A percentile compares a stretch with the other conserved stretches of the same genome.
Evolutionary conservation across 2,113 vertebrate genomes (phyloP).

Genomic region (Salvelinus namaycush): DNA sequence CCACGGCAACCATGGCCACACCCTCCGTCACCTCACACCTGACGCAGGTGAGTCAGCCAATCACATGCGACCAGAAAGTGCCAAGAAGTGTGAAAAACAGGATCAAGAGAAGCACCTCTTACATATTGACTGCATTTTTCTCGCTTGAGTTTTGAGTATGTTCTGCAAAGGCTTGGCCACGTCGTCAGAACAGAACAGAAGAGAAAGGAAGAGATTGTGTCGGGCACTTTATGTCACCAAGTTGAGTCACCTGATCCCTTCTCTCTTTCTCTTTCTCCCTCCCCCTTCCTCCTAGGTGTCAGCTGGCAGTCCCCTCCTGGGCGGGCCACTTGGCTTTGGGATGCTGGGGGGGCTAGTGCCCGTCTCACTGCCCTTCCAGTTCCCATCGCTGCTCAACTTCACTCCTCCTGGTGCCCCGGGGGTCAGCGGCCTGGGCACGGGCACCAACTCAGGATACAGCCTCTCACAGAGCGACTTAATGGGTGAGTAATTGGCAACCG

Average conservation of each 20-base stretch:
- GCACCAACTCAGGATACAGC: conserved; percentile 77
- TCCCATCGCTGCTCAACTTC: conserved; percentile 91
- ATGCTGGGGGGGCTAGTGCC: conserved; percentile 97
- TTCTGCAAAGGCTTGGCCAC: too few species aligned
- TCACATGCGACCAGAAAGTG: not conserved
- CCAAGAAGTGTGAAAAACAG: too few species aligned
- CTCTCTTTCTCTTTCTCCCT: not conserved
- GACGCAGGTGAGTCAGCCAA: conserved; percentile 63
- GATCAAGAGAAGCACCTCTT: not conserved
- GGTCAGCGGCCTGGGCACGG: conserved; percentile 55
- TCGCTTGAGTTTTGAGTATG: too few species aligned
- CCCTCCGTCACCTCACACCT: conserved; percentile 71
- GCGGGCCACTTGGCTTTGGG: conserved; percentile 89
- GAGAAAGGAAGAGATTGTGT: too few species aligned
- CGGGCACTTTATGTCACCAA: too few species aligned
- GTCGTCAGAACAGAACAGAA: too few species aligned
- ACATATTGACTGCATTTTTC: not conserved
- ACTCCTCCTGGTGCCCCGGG: conserved; percentile 76
- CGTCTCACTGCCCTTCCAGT: conserved; percentile 96
- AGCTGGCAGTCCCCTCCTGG: conserved; percentile 81
- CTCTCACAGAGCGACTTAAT: conserved; percentile 75
- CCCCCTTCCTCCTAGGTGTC: conserved; percentile 76
- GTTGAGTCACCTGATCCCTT: not conserved
- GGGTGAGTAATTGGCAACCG: conserved; percentile 49
- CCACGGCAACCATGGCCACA: conserved; percentile 59